Evolutionary conservation across 1,140 invertebrate species (phyloP).

Genomic region (Agrypnia vestita): DNA sequence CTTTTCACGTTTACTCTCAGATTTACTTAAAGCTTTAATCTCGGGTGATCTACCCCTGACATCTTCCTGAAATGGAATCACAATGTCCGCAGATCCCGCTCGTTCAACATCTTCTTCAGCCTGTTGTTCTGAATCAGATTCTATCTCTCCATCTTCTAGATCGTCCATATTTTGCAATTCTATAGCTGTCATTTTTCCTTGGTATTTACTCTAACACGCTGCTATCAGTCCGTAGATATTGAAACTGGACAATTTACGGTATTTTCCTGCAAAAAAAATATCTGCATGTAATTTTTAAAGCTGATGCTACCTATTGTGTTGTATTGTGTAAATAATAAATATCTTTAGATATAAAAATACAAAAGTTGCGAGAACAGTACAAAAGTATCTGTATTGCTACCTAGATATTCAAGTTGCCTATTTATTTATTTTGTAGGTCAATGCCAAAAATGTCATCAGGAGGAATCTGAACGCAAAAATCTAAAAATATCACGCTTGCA

Average conservation of each 20-base stretch:
- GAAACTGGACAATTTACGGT: background rate
- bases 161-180: slow-evolving; percentile 68
- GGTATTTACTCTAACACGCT: background rate
- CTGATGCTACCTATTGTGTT: background rate
- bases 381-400: background rate
- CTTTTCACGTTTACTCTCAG: slow-evolving; percentile 46
- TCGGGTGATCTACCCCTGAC: slow-evolving; percentile 55
- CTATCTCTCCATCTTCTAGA: slow-evolving; percentile 77
- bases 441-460: background rate
- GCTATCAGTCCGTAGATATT: background rate
- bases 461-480: background rate
- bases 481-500: no score
- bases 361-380: background rate
- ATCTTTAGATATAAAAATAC: background rate
- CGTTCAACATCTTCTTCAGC: slow-evolving; percentile 63
- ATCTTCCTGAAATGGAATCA: slow-evolving; percentile 54
- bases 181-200: slow-evolving; percentile 64
- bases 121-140: slow-evolving; percentile 74
- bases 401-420: background rate
- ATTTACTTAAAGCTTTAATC: slow-evolving; percentile 21
- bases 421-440: slow-evolving; percentile 5
- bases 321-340: background rate
- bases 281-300: background rate
- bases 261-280: slow-evolving; percentile 31
- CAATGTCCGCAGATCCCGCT: background rate